These are phyloP conservation scores for Salminus brasiliensis DNA, from an alignment of 2,113 vertebrate genomes.

Conservation along the genomic window DNA sequence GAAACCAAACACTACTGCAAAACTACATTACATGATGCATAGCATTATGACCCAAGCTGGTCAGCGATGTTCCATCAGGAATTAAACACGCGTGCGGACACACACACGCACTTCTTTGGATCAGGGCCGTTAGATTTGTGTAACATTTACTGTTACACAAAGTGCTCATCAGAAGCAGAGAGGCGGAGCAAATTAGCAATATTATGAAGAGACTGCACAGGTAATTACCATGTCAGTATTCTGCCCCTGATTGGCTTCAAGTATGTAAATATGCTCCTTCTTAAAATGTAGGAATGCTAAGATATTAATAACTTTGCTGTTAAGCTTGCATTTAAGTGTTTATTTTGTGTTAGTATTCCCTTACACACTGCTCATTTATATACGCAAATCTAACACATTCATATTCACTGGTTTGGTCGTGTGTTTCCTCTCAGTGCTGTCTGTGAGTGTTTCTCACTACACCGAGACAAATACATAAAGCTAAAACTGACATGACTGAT, in stretches of 20 bases:
- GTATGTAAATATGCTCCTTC: background rate
- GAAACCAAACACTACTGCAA: background rate
- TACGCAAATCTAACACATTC: conserved; percentile 3
- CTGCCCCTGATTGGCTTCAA: background rate
- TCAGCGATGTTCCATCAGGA: background rate
- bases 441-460: too few species aligned
- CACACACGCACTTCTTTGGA: too few species aligned
- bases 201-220: background rate
- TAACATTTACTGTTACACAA: background rate
- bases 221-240: background rate
- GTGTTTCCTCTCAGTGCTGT: conserved; percentile 2
- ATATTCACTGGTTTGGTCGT: conserved; percentile 4
- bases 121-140: background rate
- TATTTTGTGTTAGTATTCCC: background rate
- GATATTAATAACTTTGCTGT: background rate
- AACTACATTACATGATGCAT: conserved; percentile 14
- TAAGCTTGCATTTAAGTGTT: background rate
- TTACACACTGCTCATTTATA: background rate
- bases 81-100: background rate
- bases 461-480: background rate
- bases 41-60: background rate
- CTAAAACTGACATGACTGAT: too few species aligned
- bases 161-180: background rate
- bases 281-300: background rate
- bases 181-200: background rate